Evolutionary conservation across 2,888 invertebrate genomes (phyloP).

Genomic region (Alsophila aescularia): DNA sequence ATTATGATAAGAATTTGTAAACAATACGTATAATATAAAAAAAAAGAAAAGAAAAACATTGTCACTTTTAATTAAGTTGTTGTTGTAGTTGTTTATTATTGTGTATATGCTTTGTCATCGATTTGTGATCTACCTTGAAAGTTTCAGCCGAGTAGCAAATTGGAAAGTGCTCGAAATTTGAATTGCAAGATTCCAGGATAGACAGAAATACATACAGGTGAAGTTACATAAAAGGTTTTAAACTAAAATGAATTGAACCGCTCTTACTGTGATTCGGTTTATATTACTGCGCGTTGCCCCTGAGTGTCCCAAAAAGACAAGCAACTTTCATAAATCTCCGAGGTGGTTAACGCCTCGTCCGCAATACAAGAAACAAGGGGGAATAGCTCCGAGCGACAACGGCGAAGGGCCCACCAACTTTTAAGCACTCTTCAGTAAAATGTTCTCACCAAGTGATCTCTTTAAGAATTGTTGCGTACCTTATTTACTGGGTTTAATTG

Average conservation of each 20-base stretch:
- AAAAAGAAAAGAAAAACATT: too few relatives aligned
- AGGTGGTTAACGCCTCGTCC: slow-evolving; percentile 73
- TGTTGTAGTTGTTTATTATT: too few relatives aligned
- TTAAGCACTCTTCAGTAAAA: slow-evolving; percentile 71
- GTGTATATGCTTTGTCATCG: too few relatives aligned
- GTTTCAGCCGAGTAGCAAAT: too few relatives aligned
- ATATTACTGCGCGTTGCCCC: slow-evolving; percentile 45
- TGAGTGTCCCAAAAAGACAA: slow-evolving; percentile 68
- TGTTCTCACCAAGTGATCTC: slow-evolving; percentile 68
- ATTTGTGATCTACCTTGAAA: too few relatives aligned
- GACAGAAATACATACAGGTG: too few relatives aligned
- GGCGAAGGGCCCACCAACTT: slow-evolving; percentile 62
- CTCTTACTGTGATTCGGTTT: slow-evolving; percentile 8
- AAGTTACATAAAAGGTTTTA: too few relatives aligned
- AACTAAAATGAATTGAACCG: not conserved
- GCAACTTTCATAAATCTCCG: slow-evolving; percentile 72
- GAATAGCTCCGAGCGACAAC: slow-evolving; percentile 62
- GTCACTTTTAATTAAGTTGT: too few relatives aligned
- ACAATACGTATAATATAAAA: too few relatives aligned
- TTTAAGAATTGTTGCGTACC: slow-evolving; percentile 58
- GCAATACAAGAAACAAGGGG: slow-evolving; percentile 68
- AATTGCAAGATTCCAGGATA: too few relatives aligned
- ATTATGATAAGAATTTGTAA: too few relatives aligned
- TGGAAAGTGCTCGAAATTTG: too few relatives aligned
- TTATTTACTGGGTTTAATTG: slow-evolving; percentile 63